Conservation (phyloP, 2,888 invertebrate species). For the Drosophila macrospina region DNA sequence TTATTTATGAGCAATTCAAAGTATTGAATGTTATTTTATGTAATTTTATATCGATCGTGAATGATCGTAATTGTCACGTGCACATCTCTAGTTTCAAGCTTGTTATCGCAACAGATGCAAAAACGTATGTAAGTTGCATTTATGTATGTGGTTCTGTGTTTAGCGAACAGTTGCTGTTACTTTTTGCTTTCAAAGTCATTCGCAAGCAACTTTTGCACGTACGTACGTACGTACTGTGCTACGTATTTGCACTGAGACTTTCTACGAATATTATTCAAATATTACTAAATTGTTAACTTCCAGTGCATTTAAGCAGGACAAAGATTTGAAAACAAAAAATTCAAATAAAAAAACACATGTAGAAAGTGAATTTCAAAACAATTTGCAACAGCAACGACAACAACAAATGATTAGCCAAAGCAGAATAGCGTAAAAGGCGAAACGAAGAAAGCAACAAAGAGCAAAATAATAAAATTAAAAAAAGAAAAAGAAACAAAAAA, state of each 20-base stretch:
- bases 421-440: conserved; percentile 7
- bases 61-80: conserved; percentile 35
- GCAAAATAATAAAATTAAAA: not conserved
- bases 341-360: conserved; percentile 15
- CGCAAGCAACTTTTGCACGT: conserved; percentile 33
- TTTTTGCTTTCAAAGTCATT: conserved; percentile 54
- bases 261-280: conserved; percentile 6
- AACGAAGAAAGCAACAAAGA: conserved; percentile 40
- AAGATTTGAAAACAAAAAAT: not conserved
- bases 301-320: conserved; percentile 10
- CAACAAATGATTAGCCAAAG: conserved; percentile 23
- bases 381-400: conserved; percentile 25
- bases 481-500: conserved; percentile 3
- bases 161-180: conserved; percentile 29
- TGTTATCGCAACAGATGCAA: conserved; percentile 51
- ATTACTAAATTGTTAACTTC: not conserved
- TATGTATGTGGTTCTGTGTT: conserved; percentile 14
- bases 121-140: conserved; percentile 6
- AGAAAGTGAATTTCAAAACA: conserved; percentile 53
- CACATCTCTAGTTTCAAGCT: conserved; percentile 45
- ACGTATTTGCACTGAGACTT: conserved; percentile 10
- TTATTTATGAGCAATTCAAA: not conserved
- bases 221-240: not conserved
- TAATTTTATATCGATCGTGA: not conserved
- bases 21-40: not conserved